Percentiles rank a stretch among this genome's conserved stretches.
phyloP scores from a whole-genome alignment of 2,888 invertebrate species.

The Myopa tessellatipennis region DNA sequence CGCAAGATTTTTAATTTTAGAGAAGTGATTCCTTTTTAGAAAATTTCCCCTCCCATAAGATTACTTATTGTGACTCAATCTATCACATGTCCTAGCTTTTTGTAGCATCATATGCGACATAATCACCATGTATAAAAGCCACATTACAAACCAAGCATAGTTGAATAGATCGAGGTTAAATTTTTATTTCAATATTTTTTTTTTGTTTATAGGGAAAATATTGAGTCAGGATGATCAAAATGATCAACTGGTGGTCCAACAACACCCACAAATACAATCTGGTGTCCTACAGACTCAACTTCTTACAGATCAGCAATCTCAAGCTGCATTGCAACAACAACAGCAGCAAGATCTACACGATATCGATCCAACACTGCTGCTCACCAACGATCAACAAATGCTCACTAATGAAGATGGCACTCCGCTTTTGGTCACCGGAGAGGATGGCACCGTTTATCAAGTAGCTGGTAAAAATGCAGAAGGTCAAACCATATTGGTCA shows the following conservation, averaged over 20 bases:
- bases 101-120: neutral
- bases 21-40: no score
- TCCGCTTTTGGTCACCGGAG: slow-evolving; percentile 83
- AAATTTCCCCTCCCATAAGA: neutral
- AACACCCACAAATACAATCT: slow-evolving; percentile 50
- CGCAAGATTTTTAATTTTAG: no score
- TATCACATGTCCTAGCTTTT: neutral
- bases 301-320: slow-evolving; percentile 54
- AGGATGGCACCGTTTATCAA: slow-evolving; percentile 77
- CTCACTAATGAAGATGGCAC: slow-evolving; percentile 73
- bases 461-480: slow-evolving; percentile 84
- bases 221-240: slow-evolving; percentile 72
- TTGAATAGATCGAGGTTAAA: neutral
- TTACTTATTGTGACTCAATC: neutral
- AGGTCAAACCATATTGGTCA: slow-evolving; percentile 80
- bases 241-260: slow-evolving; percentile 47
- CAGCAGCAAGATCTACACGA: slow-evolving; percentile 55
- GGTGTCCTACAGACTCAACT: slow-evolving; percentile 54
- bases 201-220: slow-evolving; percentile 57
- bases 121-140: no score
- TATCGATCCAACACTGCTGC: slow-evolving; percentile 56
- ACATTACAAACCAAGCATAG: no score
- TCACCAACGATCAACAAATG: slow-evolving; percentile 64
- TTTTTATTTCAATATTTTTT: neutral
- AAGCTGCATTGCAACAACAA: slow-evolving; percentile 53